These are phyloP conservation scores for Eupithecia vulgata DNA, from an alignment of 2,888 invertebrate species.

Conservation along the genomic window DNA sequence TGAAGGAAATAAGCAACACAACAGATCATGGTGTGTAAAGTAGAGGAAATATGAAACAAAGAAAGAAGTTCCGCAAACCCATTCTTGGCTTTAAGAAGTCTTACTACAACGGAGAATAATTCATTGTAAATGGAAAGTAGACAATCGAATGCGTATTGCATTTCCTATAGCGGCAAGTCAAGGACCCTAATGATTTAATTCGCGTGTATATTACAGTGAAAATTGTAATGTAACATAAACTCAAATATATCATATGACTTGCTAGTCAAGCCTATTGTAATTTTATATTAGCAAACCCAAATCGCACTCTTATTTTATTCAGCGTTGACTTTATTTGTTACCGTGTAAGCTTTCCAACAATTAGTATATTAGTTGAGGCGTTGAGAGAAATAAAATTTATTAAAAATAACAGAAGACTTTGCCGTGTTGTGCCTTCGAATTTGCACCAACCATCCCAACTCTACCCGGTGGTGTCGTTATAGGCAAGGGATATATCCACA, in stretches of 20 bases:
- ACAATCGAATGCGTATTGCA: not conserved
- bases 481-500: too few species aligned
- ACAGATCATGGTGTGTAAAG: constrained; percentile 15
- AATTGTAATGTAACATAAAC: too few species aligned
- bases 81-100: not conserved
- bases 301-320: too few species aligned
- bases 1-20: constrained; percentile 15
- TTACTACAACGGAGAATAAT: not conserved
- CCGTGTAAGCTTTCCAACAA: not conserved
- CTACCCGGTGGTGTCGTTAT: too few species aligned
- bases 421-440: too few species aligned
- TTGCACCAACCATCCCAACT: too few species aligned
- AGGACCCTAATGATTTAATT: not conserved
- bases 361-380: not conserved
- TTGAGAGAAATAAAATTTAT: not conserved
- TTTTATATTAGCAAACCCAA: too few species aligned
- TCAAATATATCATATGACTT: too few species aligned
- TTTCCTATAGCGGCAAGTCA: not conserved
- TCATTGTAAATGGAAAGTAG: not conserved
- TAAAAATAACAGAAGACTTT: too few species aligned
- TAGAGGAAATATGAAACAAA: constrained; percentile 7
- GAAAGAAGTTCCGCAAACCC: constrained; percentile 9
- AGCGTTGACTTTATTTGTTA: too few species aligned
- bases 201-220: not conserved
- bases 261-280: too few species aligned